phyloP scores from a whole-genome alignment of 2,888 invertebrate species.

The Hemistola chrysoprasaria region DNA sequence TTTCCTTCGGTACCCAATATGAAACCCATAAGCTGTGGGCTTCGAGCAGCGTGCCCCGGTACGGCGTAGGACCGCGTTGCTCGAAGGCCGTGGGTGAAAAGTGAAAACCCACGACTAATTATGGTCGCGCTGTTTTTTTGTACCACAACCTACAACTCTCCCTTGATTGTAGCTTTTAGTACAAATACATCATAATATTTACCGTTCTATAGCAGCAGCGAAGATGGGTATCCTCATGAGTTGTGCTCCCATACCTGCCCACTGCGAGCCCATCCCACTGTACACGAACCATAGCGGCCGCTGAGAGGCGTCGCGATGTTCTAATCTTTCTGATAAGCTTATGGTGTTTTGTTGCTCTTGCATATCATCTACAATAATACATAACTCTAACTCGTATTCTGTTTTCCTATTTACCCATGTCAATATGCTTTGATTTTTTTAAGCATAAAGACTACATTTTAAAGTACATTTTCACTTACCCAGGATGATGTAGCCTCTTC shows the following conservation, averaged over 20 bases:
- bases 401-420: too few species aligned
- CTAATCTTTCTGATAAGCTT: conserved; percentile 39
- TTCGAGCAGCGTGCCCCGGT: too few species aligned
- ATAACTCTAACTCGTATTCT: too few species aligned
- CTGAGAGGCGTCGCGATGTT: conserved; percentile 49
- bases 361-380: conserved; percentile 37
- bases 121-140: too few species aligned
- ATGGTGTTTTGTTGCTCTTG: conserved; percentile 45
- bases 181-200: conserved; percentile 2
- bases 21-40: too few species aligned
- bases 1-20: too few species aligned
- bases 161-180: not conserved
- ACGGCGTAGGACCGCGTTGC: too few species aligned
- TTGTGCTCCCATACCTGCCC: conserved; percentile 85
- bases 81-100: too few species aligned
- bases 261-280: conserved; percentile 88
- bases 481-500: conserved; percentile 57
- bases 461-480: conserved; percentile 42
- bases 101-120: too few species aligned
- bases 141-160: too few species aligned
- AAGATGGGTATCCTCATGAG: conserved; percentile 85
- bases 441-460: conserved; percentile 13
- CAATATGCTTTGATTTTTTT: too few species aligned
- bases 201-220: conserved; percentile 73
- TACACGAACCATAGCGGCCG: conserved; percentile 86